These are phyloP conservation scores for Steromphala cineraria DNA, from an alignment of 2,888 invertebrate genomes.

Conservation along the genomic window DNA sequence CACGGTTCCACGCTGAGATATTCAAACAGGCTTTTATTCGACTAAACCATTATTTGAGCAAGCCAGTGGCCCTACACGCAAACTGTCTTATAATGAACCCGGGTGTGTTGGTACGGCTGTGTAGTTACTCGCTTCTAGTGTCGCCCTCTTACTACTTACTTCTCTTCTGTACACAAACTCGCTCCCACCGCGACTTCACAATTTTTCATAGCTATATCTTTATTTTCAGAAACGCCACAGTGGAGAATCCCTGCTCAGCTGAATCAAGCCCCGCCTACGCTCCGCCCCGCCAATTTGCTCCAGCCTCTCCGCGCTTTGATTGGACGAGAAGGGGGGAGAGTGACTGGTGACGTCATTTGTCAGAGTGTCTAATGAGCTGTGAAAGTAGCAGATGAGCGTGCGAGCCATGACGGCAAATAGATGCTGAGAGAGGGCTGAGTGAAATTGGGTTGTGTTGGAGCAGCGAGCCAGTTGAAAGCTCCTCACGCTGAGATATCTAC, in stretches of 20 bases:
- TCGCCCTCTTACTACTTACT: neutral
- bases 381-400: conserved; percentile 13
- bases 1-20: neutral
- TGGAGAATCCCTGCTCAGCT: neutral
- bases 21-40: neutral
- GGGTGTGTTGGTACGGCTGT: neutral
- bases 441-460: conserved; percentile 16
- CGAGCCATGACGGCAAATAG: conserved; percentile 13
- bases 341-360: conserved; percentile 26
- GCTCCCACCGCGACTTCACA: neutral
- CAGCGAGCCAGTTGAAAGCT: neutral
- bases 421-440: neutral
- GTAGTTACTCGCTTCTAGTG: conserved; percentile 3
- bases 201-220: neutral
- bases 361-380: conserved; percentile 21
- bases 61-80: conserved; percentile 14
- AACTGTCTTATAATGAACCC: conserved; percentile 21
- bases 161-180: conserved; percentile 11
- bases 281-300: conserved; percentile 16
- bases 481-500: neutral
- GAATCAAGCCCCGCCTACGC: conserved; percentile 13
- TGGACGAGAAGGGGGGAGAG: conserved; percentile 1
- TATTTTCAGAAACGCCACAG: neutral
- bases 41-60: conserved; percentile 21
- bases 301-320: neutral